Percentiles rank a stretch among this genome's conserved stretches.
Evolutionary conservation across 2,113 vertebrate species (phyloP).

Genomic region (Montifringilla adamsi): DNA sequence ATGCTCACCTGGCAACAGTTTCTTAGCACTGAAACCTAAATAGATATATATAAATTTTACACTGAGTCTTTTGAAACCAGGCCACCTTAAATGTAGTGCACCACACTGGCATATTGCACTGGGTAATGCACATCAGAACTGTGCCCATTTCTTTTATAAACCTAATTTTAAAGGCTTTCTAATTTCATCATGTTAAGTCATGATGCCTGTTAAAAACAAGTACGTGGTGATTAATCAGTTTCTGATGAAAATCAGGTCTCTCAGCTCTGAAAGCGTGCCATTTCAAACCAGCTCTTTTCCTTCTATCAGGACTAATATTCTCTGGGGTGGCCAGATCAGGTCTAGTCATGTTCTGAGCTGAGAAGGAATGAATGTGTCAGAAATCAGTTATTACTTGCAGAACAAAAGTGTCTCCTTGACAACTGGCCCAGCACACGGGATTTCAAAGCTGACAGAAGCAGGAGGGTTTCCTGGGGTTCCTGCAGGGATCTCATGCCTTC

Average conservation of each 20-base stretch:
- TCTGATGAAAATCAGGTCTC: not conserved
- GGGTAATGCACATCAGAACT: not conserved
- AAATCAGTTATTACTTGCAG: constrained; percentile 8
- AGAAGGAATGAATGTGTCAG: not conserved
- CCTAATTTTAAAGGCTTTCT: not conserved
- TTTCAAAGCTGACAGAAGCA: not conserved
- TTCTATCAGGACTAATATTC: not conserved
- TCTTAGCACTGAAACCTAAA: not conserved
- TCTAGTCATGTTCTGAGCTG: constrained; percentile 24
- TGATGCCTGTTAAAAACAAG: not conserved
- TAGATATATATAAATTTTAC: not conserved
- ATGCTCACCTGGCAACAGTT: not conserved
- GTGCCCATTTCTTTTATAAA: not conserved
- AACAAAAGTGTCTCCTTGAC: not conserved
- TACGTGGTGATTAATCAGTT: not conserved
- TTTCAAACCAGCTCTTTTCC: not conserved
- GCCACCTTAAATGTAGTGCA: not conserved
- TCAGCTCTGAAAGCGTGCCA: not conserved
- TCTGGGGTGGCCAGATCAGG: constrained; percentile 18
- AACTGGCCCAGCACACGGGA: not conserved
- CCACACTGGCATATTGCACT: not conserved
- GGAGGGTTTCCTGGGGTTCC: not conserved
- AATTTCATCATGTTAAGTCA: not conserved
- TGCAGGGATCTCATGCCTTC: not conserved
- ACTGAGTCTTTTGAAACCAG: not conserved